These are phyloP conservation scores for Euleptes europaea DNA, from an alignment of 2,113 vertebrate species.

Conservation along the genomic window DNA sequence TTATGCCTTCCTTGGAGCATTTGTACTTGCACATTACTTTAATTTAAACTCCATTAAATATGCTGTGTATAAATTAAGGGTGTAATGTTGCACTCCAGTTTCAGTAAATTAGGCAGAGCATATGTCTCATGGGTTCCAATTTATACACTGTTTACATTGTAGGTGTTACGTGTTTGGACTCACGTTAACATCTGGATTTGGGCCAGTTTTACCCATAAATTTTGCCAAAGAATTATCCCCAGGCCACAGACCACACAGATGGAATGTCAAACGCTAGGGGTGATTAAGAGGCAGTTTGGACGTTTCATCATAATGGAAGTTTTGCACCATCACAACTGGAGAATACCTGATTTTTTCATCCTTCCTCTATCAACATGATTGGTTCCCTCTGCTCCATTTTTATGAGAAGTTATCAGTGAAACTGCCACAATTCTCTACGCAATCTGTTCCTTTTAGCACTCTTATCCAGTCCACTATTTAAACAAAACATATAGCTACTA, in stretches of 20 bases:
- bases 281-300: conserved; percentile 3
- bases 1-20: background rate
- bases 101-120: background rate
- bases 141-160: background rate
- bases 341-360: background rate
- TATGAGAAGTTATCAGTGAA: no score
- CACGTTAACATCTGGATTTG: background rate
- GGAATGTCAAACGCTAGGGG: background rate
- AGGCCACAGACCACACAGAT: background rate
- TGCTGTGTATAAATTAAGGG: background rate
- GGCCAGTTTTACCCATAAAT: background rate
- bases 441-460: no score
- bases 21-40: background rate
- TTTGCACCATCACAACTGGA: background rate
- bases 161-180: background rate
- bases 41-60: background rate
- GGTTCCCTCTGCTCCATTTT: background rate
- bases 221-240: background rate
- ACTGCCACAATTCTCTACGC: background rate
- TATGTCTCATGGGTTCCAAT: background rate
- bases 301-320: background rate
- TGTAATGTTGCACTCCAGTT: background rate
- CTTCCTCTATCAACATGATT: background rate
- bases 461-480: background rate
- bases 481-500: no score